A percentile compares a stretch with the other conserved stretches of the same genome.
Conservation (phyloP, 2,888 invertebrate species). For the Amphipoea oculea region DNA sequence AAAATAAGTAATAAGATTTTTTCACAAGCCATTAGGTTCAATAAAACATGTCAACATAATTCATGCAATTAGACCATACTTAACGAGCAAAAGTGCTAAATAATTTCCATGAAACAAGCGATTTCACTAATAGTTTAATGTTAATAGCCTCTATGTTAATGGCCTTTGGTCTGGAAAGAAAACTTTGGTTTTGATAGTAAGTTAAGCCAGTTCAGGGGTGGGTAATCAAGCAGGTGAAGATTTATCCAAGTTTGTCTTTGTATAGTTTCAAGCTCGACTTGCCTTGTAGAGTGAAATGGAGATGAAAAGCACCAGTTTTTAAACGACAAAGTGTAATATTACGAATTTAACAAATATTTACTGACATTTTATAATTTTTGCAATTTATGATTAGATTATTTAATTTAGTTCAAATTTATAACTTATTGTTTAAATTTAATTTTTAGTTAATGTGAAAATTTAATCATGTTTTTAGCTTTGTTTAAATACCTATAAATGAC, state of each 20-base stretch:
- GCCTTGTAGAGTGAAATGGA: neutral
- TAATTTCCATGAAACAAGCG: conserved; percentile 9
- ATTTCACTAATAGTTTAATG: conserved; percentile 14
- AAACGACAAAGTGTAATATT: too few relatives aligned
- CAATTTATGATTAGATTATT: too few relatives aligned
- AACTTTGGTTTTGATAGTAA: conserved; percentile 1
- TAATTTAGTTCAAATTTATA: too few relatives aligned
- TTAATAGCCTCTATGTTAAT: conserved; percentile 23
- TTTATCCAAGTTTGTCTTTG: conserved; percentile 6
- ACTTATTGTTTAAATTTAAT: too few relatives aligned
- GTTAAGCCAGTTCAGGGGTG: neutral
- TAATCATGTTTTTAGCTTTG: too few relatives aligned
- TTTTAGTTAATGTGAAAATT: too few relatives aligned
- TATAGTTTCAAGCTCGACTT: conserved; percentile 12
- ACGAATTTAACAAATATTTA: too few relatives aligned
- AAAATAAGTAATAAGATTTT: neutral
- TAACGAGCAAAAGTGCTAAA: conserved; percentile 6
- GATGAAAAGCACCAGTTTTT: neutral
- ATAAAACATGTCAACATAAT: conserved; percentile 19
- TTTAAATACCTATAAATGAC: too few relatives aligned
- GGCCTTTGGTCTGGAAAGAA: conserved; percentile 5
- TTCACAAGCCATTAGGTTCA: conserved; percentile 1
- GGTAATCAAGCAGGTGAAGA: conserved; percentile 11
- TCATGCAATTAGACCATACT: neutral
- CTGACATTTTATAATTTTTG: too few relatives aligned